Evolutionary conservation across 92 coral and sea anemone species (phyloP).

Genomic region (Phenganax subtilis): DNA sequence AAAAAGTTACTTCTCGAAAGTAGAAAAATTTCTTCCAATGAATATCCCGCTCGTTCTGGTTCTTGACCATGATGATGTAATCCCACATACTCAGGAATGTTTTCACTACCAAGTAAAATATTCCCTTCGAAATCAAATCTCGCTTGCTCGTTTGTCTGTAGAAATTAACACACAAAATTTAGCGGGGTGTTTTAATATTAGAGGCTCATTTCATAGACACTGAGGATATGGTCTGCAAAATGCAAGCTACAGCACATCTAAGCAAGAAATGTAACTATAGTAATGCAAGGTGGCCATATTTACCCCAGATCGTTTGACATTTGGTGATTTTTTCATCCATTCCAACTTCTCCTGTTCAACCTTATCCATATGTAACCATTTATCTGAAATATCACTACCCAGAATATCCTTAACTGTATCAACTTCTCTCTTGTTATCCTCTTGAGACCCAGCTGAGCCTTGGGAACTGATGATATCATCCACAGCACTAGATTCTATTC

Average conservation of each 20-base stretch:
- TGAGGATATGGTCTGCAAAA: neutral
- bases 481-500: slow-evolving; percentile 32
- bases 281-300: neutral
- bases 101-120: slow-evolving; percentile 57
- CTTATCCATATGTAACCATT: slow-evolving; percentile 88
- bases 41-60: slow-evolving; percentile 83
- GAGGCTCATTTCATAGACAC: neutral
- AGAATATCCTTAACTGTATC: slow-evolving; percentile 46
- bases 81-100: slow-evolving; percentile 78
- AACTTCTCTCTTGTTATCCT: neutral
- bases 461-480: slow-evolving; percentile 16
- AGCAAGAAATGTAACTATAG: neutral
- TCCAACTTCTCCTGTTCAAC: slow-evolving; percentile 79
- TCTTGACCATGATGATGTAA: slow-evolving; percentile 97
- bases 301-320: slow-evolving; percentile 71
- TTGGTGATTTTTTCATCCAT: slow-evolving; percentile 92
- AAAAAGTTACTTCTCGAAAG: slow-evolving; percentile 89
- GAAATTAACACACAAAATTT: neutral
- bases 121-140: slow-evolving; percentile 87
- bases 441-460: neutral
- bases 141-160: slow-evolving; percentile 71
- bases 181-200: neutral
- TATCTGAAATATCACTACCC: slow-evolving; percentile 40
- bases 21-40: slow-evolving; percentile 78
- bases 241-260: neutral